A percentile compares a stretch with the other conserved stretches of the same genome.
Conservation (phyloP, 1,140 invertebrate species). For the Drosophila neocordata region DNA sequence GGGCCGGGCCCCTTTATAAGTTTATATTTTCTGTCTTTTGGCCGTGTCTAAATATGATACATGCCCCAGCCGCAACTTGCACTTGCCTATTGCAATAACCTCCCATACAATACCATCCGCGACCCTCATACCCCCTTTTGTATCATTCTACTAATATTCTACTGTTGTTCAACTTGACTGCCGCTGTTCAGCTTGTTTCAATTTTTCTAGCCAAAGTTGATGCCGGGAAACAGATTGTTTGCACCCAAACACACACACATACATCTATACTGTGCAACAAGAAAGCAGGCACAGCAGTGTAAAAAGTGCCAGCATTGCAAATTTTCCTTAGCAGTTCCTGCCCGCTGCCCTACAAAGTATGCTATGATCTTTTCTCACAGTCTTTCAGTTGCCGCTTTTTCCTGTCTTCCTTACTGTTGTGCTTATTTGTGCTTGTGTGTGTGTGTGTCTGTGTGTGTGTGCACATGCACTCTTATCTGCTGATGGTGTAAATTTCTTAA, state of each 20-base stretch:
- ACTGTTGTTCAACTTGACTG: conserved; percentile 56
- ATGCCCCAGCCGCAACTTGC: conserved; percentile 46
- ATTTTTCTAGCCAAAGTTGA: conserved; percentile 66
- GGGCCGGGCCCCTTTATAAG: conserved; percentile 64
- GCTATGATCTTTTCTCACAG: background rate
- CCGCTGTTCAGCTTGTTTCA: conserved; percentile 64
- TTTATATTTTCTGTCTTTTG: conserved; percentile 73
- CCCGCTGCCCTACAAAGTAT: conserved; percentile 1
- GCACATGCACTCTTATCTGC: conserved; percentile 70
- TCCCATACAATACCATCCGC: background rate
- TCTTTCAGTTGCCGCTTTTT: background rate
- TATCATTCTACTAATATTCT: conserved; percentile 37
- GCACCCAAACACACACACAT: conserved; percentile 34
- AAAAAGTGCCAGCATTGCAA: conserved; percentile 67
- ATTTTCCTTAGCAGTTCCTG: conserved; percentile 73
- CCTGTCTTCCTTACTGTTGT: background rate
- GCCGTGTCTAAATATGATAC: conserved; percentile 74
- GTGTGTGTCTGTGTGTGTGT: conserved; percentile 21
- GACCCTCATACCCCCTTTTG: background rate
- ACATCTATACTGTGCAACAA: conserved; percentile 25
- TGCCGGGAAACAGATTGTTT: conserved; percentile 76
- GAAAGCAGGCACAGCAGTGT: background rate
- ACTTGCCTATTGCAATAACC: conserved; percentile 35
- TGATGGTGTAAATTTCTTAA: conserved; percentile 81
- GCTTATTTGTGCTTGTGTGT: background rate